Conservation (phyloP, 2,888 invertebrate genomes). For the Sturmia bella region DNA sequence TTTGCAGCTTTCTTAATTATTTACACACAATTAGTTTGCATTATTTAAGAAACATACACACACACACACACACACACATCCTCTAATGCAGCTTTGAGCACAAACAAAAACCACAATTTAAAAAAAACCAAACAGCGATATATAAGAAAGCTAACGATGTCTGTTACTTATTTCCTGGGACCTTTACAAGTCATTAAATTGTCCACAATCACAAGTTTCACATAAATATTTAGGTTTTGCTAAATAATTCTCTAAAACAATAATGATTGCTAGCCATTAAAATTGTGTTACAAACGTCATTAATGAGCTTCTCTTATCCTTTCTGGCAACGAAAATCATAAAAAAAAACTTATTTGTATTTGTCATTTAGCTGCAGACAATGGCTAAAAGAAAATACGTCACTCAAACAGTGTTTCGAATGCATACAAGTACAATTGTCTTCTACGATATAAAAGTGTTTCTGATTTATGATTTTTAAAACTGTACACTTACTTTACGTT, state of each 20-base stretch:
- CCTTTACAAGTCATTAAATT: conserved; percentile 58
- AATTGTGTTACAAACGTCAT: conserved; percentile 19
- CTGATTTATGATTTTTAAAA: neutral
- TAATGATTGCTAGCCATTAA: neutral
- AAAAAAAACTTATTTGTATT: neutral
- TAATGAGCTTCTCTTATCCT: conserved; percentile 41
- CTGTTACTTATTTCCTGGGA: conserved; percentile 53
- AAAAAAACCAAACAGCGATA: neutral
- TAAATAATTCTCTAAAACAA: neutral
- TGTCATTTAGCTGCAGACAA: conserved; percentile 44
- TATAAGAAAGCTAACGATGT: conserved; percentile 22
- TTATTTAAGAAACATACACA: no score
- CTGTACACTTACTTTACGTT: no score
- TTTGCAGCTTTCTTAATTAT: no score
- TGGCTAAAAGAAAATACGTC: no score
- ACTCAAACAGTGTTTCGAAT: no score
- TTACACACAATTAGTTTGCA: no score
- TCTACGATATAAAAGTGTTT: neutral
- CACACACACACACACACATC: no score
- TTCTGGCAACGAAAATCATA: conserved; percentile 9
- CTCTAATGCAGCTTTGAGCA: neutral
- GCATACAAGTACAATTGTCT: no score
- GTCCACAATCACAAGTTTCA: conserved; percentile 58
- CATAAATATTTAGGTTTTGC: conserved; percentile 27
- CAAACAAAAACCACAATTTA: conserved; percentile 5